Evolutionary conservation across 1,140 invertebrate species (phyloP).

Genomic region (Scylla paramamosain): DNA sequence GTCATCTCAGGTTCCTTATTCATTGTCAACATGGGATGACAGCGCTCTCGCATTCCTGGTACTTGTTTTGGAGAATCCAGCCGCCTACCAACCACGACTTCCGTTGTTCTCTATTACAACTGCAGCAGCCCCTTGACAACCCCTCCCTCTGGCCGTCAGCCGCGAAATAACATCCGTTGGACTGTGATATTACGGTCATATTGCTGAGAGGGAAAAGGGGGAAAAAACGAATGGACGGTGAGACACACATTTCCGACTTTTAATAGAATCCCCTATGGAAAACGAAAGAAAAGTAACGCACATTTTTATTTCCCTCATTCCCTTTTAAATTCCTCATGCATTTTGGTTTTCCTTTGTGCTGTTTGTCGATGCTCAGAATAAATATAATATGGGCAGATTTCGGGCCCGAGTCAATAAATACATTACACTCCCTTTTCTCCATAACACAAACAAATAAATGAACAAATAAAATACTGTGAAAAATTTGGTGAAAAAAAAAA

Average conservation of each 20-base stretch:
- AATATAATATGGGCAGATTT: no score
- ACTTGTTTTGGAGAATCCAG: neutral
- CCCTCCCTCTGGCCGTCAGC: neutral
- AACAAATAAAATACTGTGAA: no score
- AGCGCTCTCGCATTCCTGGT: no score
- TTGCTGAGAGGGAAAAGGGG: constrained; percentile 8
- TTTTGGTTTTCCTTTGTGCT: neutral
- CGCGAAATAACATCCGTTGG: constrained; percentile 21
- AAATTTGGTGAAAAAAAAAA: no score
- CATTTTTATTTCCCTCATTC: no score
- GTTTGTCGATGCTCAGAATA: neutral
- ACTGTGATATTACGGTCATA: constrained; percentile 23
- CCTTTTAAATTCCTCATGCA: no score
- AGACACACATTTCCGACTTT: neutral
- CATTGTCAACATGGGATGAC: no score
- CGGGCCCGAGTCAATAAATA: no score
- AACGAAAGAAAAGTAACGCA: neutral
- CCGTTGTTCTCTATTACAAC: neutral
- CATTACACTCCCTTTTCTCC: no score
- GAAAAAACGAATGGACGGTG: neutral
- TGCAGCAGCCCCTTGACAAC: neutral
- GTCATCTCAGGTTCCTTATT: no score
- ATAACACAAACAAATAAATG: no score
- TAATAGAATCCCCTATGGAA: neutral
- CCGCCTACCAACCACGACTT: neutral